Percentiles rank a stretch among this genome's conserved stretches.
These are phyloP conservation scores for Cosmia pyralina DNA, from an alignment of 2,888 invertebrate species.

Conservation along the genomic window DNA sequence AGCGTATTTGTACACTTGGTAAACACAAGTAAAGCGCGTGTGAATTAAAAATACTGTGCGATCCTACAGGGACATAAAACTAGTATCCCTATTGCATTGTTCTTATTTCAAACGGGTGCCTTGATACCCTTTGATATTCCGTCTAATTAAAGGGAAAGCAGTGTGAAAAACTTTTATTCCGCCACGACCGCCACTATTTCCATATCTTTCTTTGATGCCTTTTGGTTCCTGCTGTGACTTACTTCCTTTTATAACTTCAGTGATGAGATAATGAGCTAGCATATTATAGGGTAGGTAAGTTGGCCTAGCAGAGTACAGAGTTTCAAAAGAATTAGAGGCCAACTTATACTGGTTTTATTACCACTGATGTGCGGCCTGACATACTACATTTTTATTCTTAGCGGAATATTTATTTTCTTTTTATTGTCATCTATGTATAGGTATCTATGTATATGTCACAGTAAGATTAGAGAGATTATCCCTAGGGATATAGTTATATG, in stretches of 20 bases:
- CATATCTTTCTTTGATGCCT: neutral
- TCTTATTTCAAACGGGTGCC: neutral
- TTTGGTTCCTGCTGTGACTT: neutral
- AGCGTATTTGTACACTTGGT: no score
- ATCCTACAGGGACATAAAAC: no score
- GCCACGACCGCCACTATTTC: slow-evolving; percentile 9
- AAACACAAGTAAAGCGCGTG: no score
- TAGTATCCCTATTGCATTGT: neutral
- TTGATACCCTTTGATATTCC: slow-evolving; percentile 27
- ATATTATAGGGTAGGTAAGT: neutral
- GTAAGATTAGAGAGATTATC: no score
- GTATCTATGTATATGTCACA: no score
- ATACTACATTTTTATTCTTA: no score
- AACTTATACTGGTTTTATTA: neutral
- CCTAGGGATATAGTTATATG: no score
- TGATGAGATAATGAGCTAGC: slow-evolving; percentile 8
- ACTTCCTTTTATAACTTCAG: neutral
- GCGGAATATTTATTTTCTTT: neutral
- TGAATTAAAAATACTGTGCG: no score
- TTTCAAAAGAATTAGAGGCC: neutral
- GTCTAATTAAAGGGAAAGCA: slow-evolving; percentile 24
- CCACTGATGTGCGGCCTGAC: neutral
- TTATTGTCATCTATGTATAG: no score
- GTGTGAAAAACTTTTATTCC: slow-evolving; percentile 9
- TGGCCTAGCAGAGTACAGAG: neutral